phyloP scores from a whole-genome alignment of 1,140 invertebrate species.

The Scaptomyza montana region DNA sequence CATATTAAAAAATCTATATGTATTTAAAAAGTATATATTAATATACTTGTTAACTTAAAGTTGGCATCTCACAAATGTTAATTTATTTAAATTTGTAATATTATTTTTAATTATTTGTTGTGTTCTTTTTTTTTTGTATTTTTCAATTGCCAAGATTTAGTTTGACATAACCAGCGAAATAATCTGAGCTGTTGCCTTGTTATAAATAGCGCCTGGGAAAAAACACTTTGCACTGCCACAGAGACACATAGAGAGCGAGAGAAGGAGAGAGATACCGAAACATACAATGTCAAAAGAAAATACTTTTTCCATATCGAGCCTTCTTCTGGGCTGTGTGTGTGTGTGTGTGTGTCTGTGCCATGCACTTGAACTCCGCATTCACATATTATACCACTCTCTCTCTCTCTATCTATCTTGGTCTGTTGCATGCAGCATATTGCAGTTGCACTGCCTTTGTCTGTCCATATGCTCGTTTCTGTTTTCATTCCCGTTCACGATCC shows the following conservation, averaged over 20 bases:
- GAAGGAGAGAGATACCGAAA: conserved; percentile 6
- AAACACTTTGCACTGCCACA: conserved; percentile 71
- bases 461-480: conserved; percentile 8
- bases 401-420: background rate
- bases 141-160: conserved; percentile 16
- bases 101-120: background rate
- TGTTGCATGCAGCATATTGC: background rate
- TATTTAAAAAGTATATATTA: no score
- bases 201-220: conserved; percentile 82
- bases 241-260: conserved; percentile 5
- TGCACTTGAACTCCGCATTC: conserved; percentile 76
- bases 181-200: conserved; percentile 31
- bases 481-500: conserved; percentile 1
- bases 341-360: conserved; percentile 53
- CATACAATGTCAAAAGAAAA: conserved; percentile 17
- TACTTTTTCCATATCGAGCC: conserved; percentile 3
- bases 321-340: conserved; percentile 15
- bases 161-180: conserved; percentile 39
- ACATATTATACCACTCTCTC: conserved; percentile 45
- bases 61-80: no score
- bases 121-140: background rate
- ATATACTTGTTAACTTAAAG: no score
- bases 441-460: background rate
- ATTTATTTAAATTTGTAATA: background rate
- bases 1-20: no score